Percentiles rank a stretch among this genome's conserved stretches.
Conservation (phyloP, 2,797 vertebrate species). For the Cirrhinus molitorella region DNA sequence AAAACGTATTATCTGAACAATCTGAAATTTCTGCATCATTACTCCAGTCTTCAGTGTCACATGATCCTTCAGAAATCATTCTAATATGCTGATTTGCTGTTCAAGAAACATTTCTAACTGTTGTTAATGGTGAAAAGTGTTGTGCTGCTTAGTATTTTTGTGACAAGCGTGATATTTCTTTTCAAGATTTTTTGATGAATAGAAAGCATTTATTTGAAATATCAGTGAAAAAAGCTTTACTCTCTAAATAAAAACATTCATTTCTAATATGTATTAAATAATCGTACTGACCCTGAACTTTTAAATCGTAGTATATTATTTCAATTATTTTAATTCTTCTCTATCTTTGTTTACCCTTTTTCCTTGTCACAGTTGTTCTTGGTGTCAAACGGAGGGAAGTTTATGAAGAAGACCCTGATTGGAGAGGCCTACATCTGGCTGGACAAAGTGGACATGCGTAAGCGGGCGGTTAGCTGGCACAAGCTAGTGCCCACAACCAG, state of each 20-base stretch:
- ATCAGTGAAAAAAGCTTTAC: not conserved
- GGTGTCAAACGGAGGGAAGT: conserved; percentile 97
- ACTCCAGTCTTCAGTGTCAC: not conserved
- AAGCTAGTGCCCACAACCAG: conserved; percentile 92
- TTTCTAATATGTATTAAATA: not conserved
- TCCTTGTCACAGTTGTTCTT: conserved; percentile 85
- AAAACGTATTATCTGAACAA: too few relatives aligned
- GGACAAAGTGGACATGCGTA: conserved; percentile 98
- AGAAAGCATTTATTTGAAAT: not conserved
- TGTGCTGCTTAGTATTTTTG: not conserved
- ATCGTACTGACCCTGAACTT: not conserved
- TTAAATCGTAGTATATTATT: not conserved
- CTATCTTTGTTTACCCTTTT: not conserved
- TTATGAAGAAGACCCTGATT: conserved; percentile 98
- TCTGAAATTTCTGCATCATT: too few relatives aligned
- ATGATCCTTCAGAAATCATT: not conserved
- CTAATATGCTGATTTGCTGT: not conserved
- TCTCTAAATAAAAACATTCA: not conserved
- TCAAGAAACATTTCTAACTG: not conserved
- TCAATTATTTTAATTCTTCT: not conserved
- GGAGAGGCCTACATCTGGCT: conserved; percentile 98
- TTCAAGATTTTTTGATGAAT: not conserved
- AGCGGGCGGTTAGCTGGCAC: conserved; percentile 98
- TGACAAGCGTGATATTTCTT: not conserved
- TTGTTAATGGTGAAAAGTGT: not conserved